These are phyloP conservation scores for Coturnix japonica DNA, from an alignment of 2,113 vertebrate genomes.

Conservation along the genomic window DNA sequence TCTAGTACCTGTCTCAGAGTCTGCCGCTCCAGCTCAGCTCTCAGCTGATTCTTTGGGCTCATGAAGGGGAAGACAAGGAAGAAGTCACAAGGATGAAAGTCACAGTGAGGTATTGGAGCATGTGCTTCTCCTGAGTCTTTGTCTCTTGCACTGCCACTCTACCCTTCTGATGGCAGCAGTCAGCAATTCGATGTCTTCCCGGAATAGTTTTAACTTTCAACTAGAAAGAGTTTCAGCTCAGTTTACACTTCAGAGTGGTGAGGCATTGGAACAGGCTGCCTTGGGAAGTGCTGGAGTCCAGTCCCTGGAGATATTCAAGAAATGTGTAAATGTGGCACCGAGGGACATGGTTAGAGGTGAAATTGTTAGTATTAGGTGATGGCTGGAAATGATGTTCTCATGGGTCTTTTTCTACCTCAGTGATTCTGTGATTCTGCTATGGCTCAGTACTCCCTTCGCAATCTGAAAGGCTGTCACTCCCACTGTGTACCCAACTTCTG, in stretches of 20 bases:
- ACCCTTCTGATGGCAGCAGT: not conserved
- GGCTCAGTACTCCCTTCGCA: not conserved
- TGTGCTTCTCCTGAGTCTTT: not conserved
- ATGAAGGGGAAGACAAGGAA: not conserved
- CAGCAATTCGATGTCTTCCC: not conserved
- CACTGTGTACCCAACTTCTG: too few species aligned
- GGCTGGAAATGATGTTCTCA: not conserved
- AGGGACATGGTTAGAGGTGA: not conserved
- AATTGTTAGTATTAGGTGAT: not conserved
- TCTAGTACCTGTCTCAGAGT: not conserved
- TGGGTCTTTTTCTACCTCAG: not conserved
- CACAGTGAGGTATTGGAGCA: not conserved
- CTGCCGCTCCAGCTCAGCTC: not conserved
- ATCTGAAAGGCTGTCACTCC: not conserved
- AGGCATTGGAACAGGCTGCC: not conserved
- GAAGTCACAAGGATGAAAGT: not conserved
- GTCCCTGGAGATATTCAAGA: not conserved
- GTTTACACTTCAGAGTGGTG: not conserved
- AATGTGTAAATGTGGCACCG: not conserved
- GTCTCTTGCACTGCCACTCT: not conserved
- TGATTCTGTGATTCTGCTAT: not conserved
- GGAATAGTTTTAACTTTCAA: not conserved
- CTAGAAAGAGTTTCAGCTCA: not conserved
- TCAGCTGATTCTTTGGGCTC: not conserved
- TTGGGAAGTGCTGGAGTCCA: not conserved